A percentile compares a stretch with the other conserved stretches of the same genome.
These are phyloP conservation scores for Rotaria socialis DNA, from an alignment of 2,888 invertebrate species.

Conservation along the genomic window DNA sequence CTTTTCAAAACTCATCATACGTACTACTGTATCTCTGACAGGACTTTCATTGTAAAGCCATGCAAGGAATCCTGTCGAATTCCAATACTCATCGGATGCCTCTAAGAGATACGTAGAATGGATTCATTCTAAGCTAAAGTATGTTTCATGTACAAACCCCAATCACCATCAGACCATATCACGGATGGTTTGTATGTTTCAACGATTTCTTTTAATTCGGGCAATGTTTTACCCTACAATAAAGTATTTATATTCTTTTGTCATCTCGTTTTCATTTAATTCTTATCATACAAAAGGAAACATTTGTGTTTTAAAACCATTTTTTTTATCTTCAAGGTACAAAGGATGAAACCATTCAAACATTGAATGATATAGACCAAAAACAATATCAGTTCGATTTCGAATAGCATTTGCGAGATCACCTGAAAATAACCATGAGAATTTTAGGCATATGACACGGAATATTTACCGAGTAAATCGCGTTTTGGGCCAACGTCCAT, in stretches of 20 bases:
- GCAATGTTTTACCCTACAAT: constrained; percentile 54
- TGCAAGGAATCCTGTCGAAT: constrained; percentile 58
- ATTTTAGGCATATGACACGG: background rate
- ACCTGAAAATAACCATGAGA: background rate
- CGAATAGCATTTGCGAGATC: constrained; percentile 68
- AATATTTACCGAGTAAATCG: constrained; percentile 68
- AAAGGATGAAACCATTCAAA: constrained; percentile 61
- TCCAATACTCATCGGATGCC: constrained; percentile 63
- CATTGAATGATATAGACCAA: constrained; percentile 59
- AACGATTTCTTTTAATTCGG: constrained; percentile 70
- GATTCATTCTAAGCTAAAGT: background rate
- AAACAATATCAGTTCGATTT: constrained; percentile 64
- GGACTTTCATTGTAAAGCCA: constrained; percentile 62
- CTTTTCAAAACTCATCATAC: background rate
- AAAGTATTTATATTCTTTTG: background rate
- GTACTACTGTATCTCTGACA: constrained; percentile 73
- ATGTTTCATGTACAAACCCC: constrained; percentile 63
- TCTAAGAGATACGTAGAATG: constrained; percentile 54
- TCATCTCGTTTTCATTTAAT: background rate
- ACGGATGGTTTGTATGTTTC: constrained; percentile 56
- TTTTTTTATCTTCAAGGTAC: constrained; percentile 53
- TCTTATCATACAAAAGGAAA: constrained; percentile 66
- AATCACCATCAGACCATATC: constrained; percentile 66
- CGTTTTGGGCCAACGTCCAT: constrained; percentile 72
- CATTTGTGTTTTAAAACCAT: constrained; percentile 63